Evolutionary conservation across 2,797 vertebrate species (phyloP).

Genomic region (Rhynchotus rufescens): DNA sequence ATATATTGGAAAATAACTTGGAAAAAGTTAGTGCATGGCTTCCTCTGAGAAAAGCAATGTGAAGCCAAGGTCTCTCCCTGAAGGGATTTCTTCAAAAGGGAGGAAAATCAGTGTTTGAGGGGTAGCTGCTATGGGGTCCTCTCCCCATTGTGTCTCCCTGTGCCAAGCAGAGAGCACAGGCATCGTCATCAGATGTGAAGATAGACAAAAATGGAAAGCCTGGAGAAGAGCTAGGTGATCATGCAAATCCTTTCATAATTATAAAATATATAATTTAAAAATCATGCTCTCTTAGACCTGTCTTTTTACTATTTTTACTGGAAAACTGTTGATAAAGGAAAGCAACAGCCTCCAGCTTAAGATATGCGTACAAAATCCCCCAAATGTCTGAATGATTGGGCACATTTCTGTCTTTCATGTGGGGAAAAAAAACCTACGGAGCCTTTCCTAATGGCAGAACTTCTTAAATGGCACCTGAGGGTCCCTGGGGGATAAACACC

Average conservation of each 20-base stretch:
- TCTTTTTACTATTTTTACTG: not conserved
- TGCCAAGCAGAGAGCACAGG: not conserved
- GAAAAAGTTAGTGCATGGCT: not conserved
- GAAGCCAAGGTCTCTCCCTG: not conserved
- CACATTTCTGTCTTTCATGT: not conserved
- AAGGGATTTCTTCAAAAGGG: not conserved
- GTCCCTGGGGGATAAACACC: not conserved
- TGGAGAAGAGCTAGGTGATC: not conserved
- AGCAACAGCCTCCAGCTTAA: not conserved
- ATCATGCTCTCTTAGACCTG: not conserved
- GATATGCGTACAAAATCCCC: not conserved
- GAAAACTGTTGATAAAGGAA: not conserved
- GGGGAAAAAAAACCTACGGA: not conserved
- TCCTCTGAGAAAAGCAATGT: not conserved
- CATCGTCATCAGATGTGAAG: rapidly evolving
- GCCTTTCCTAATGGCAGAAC: not conserved
- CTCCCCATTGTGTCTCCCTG: not conserved
- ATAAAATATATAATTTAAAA: not conserved
- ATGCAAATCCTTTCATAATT: not conserved
- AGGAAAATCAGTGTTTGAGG: not conserved
- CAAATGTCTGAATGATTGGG: not conserved
- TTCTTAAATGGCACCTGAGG: not conserved
- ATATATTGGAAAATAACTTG: too few species aligned
- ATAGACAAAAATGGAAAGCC: not conserved
- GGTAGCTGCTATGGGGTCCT: not conserved